phyloP scores from a whole-genome alignment of 2,888 invertebrate genomes.

The Uloborus plumipes region DNA sequence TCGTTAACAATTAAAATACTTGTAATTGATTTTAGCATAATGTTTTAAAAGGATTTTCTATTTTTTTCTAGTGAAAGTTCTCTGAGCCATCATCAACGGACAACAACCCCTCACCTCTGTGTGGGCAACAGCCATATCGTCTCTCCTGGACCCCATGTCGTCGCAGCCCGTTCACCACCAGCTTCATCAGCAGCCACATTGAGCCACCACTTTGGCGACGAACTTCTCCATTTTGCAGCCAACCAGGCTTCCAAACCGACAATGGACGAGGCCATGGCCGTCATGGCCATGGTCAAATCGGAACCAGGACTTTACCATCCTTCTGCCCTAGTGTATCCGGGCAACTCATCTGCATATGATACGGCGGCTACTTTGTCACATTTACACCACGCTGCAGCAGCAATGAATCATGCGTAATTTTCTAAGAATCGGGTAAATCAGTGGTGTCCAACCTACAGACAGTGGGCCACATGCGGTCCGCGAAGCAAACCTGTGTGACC shows the following conservation, averaged over 20 bases:
- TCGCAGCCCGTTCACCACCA: conserved; percentile 25
- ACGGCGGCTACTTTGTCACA: conserved; percentile 50
- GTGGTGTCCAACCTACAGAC: no score
- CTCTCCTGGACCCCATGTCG: conserved; percentile 21
- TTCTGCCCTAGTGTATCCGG: conserved; percentile 47
- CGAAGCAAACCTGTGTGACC: no score
- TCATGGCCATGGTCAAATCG: conserved; percentile 63
- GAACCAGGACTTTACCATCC: conserved; percentile 56
- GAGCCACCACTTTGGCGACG: conserved; percentile 38
- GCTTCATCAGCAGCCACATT: conserved; percentile 18
- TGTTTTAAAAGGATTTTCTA: no score
- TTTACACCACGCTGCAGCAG: conserved; percentile 40
- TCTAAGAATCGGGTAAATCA: no score
- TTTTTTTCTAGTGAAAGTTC: conserved; percentile 53
- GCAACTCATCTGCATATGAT: conserved; percentile 41
- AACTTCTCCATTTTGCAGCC: conserved; percentile 30
- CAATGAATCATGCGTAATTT: conserved; percentile 33
- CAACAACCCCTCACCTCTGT: conserved; percentile 45
- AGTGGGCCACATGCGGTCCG: no score
- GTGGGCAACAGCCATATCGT: conserved; percentile 42
- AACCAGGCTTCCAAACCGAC: conserved; percentile 26
- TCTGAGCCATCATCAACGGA: conserved; percentile 37
- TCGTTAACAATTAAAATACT: no score
- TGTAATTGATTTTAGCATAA: no score
- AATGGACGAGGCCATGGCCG: conserved; percentile 53